phyloP scores from a whole-genome alignment of 2,113 vertebrate species.

The Accipiter virgatus region DNA sequence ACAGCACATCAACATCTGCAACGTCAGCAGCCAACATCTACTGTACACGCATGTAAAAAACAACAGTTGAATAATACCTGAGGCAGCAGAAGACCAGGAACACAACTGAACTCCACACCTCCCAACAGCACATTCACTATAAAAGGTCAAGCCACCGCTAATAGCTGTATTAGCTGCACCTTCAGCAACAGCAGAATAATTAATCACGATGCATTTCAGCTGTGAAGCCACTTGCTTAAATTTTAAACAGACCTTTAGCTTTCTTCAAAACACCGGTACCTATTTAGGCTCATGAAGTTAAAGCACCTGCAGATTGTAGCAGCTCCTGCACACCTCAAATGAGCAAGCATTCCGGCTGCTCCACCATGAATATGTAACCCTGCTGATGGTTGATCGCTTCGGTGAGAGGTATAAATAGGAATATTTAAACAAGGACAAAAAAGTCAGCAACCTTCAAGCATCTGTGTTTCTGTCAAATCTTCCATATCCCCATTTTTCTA shows the following conservation, averaged over 20 bases:
- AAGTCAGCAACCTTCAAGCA: neutral
- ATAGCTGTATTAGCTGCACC: neutral
- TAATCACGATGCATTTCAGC: rapidly evolving
- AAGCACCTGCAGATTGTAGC: neutral
- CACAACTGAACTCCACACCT: rapidly evolving
- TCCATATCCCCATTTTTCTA: neutral
- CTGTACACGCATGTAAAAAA: rapidly evolving
- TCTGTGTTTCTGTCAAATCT: neutral
- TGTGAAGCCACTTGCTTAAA: neutral
- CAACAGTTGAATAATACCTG: neutral
- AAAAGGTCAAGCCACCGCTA: neutral
- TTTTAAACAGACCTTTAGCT: neutral
- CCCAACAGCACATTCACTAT: neutral
- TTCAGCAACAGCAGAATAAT: neutral
- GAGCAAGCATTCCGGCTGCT: neutral
- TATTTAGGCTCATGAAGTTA: neutral
- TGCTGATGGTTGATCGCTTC: neutral
- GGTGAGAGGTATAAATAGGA: neutral
- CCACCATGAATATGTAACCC: neutral
- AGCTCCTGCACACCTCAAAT: neutral
- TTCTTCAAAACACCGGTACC: neutral
- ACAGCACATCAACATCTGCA: neutral
- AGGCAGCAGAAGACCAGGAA: neutral
- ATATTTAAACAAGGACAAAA: neutral
- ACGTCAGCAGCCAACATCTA: neutral